Base-by-base conservation (phyloP, 2,888 invertebrate species). In the Ditylenchus weischeri region DNA sequence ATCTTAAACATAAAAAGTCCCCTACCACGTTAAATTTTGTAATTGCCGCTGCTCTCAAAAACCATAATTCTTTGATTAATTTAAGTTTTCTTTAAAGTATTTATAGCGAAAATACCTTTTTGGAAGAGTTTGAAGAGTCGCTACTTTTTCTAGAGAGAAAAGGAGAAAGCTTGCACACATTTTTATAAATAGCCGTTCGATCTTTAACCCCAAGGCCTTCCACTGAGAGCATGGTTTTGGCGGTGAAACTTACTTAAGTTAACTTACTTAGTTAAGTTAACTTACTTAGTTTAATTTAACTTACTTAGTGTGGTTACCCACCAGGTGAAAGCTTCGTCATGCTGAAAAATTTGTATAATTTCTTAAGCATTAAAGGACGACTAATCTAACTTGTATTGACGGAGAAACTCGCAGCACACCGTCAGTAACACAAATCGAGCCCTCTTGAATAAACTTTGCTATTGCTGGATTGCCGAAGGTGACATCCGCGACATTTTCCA, bases 241-340 rank as follows among this genome's bases (percentile, higher is more conserved):
- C 54, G 1, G 64, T 64, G 13, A 64, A 54, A 36, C 35, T 60
- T 19, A 63, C n/a, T n/a, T n/a, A n/a, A n/a, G n/a, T n/a, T n/a
- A n/a, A n/a, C n/a, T n/a, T n/a, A n/a, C n/a, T n/a, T n/a, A n/a
- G n/a, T n/a, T n/a, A n/a, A n/a, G n/a, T n/a, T n/a, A n/a, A n/a
- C n/a, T n/a, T n/a, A n/a, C n/a, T n/a, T n/a, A n/a, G n/a, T n/a
- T n/a, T n/a, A n/a, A n/a, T n/a, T n/a, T n/a, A n/a, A n/a, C n/a
- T n/a, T 63, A 18, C 2, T 21, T 4, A 60, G 35, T 19, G 64
- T 62, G 13, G 59, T 60, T 21, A 58, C 19, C 64, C 64, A 64
- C 62, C 62, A 62, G 13, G 57, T 64, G n/a, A 64, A 64, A 62
- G 23, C 57, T 21, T 64, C 64, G 36, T 64, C 64, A 35, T 64